These are phyloP conservation scores for Passerina amoena DNA, from an alignment of 2,113 vertebrate species.

Conservation along the genomic window DNA sequence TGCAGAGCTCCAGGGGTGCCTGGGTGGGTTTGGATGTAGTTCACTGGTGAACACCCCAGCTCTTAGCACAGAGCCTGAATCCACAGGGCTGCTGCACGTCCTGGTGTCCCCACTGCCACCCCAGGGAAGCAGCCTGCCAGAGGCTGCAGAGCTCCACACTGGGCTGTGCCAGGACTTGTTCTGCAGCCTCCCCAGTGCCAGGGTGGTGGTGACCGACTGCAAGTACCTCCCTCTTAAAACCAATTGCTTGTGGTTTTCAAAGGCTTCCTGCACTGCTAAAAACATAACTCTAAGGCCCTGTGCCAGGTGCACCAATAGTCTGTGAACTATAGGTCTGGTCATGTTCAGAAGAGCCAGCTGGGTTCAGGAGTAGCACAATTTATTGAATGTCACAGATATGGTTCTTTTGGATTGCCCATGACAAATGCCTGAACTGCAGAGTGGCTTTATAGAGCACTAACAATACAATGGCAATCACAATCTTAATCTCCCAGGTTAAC, in stretches of 20 bases:
- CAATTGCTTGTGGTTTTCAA: neutral
- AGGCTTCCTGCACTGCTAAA: neutral
- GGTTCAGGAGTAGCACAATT: neutral
- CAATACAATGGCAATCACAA: neutral
- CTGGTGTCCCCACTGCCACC: neutral
- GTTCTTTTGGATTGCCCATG: neutral
- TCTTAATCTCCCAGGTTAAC: neutral
- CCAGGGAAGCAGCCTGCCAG: rapidly evolving
- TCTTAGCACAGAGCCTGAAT: neutral
- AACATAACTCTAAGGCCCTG: rapidly evolving
- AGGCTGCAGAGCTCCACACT: rapidly evolving
- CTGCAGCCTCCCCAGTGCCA: neutral
- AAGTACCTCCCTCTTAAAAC: neutral
- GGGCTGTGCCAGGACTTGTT: neutral
- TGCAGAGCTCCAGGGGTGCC: rapidly evolving
- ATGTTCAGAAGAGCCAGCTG: neutral
- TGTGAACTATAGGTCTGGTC: neutral
- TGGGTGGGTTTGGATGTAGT: neutral
- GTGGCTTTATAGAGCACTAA: neutral
- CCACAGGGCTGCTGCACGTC: neutral
- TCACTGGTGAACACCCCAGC: neutral
- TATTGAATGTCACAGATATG: neutral
- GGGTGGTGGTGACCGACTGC: neutral
- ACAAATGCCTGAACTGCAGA: neutral
- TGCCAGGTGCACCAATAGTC: neutral